phyloP scores from a whole-genome alignment of 2,888 invertebrate species.

The Drosophila bunnanda region DNA sequence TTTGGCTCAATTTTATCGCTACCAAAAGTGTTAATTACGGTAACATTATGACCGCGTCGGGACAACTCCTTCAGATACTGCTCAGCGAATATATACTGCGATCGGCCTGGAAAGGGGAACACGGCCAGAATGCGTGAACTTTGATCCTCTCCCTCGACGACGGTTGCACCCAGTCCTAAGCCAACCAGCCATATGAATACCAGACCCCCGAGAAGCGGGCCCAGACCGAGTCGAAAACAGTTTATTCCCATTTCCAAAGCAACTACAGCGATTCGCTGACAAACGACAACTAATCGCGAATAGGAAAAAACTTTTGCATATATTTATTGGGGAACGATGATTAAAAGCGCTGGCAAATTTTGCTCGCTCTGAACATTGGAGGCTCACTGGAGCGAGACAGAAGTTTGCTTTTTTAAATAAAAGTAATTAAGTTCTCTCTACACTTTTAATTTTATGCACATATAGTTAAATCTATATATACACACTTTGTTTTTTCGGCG shows the following conservation, averaged over 20 bases:
- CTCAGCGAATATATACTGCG: conserved; percentile 80
- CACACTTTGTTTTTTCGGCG: conserved; percentile 2
- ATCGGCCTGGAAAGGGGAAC: conserved; percentile 76
- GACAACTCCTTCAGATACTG: conserved; percentile 80
- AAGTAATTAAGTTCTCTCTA: conserved; percentile 1
- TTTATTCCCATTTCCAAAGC: conserved; percentile 16
- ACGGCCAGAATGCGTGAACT: conserved; percentile 66
- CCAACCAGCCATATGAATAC: background rate
- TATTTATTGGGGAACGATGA: conserved; percentile 45
- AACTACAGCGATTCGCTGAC: conserved; percentile 27
- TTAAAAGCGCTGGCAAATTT: background rate
- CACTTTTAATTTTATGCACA: conserved; percentile 26
- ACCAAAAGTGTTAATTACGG: conserved; percentile 80
- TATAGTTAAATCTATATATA: background rate
- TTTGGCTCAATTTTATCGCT: conserved; percentile 68
- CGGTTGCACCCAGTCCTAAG: background rate
- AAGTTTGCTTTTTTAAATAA: conserved; percentile 12
- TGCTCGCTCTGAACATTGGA: conserved; percentile 3
- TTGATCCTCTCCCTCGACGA: conserved; percentile 23
- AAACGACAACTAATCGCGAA: conserved; percentile 42
- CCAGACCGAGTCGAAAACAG: conserved; percentile 23
- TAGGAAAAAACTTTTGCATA: conserved; percentile 7
- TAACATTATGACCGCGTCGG: conserved; percentile 82
- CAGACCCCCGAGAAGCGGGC: conserved; percentile 12
- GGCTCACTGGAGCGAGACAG: conserved; percentile 48